These are phyloP conservation scores for Pristionchus exspectatus DNA, from an alignment of 2,888 invertebrate species.

Conservation along the genomic window DNA sequence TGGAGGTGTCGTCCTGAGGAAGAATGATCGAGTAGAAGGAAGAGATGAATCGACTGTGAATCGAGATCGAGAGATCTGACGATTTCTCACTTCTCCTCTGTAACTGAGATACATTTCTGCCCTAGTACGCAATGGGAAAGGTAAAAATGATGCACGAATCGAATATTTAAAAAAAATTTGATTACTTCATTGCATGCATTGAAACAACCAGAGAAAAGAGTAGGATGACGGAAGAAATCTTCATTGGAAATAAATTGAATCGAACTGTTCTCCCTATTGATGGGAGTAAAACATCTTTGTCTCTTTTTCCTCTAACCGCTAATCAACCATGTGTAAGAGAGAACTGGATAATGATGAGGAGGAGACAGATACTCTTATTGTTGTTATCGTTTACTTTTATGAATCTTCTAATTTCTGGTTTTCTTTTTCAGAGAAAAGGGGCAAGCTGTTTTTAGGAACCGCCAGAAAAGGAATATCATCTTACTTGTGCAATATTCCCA, in stretches of 20 bases:
- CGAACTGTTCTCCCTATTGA: neutral
- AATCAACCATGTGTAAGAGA: constrained; percentile 48
- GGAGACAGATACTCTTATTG: neutral
- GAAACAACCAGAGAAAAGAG: neutral
- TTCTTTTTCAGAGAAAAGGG: too few relatives aligned
- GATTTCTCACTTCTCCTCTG: constrained; percentile 22
- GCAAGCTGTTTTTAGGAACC: too few relatives aligned
- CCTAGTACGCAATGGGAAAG: neutral
- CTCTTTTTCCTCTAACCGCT: constrained; percentile 50
- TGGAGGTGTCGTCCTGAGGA: constrained; percentile 12
- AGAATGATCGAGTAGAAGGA: neutral
- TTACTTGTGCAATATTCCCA: too few relatives aligned
- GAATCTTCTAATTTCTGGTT: too few relatives aligned
- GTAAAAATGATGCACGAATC: neutral
- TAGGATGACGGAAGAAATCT: neutral
- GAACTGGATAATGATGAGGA: constrained; percentile 15
- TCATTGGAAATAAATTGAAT: constrained; percentile 12
- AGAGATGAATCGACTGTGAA: neutral
- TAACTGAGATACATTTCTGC: constrained; percentile 23
- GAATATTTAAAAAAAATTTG: too few relatives aligned
- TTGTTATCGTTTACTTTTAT: too few relatives aligned
- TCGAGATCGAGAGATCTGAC: constrained; percentile 39
- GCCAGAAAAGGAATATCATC: too few relatives aligned
- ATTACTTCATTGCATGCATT: constrained; percentile 1
- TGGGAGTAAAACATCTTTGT: constrained; percentile 43